phyloP scores from a whole-genome alignment of 1,140 invertebrate species.

The Drosophila pseudoobscura region DNA sequence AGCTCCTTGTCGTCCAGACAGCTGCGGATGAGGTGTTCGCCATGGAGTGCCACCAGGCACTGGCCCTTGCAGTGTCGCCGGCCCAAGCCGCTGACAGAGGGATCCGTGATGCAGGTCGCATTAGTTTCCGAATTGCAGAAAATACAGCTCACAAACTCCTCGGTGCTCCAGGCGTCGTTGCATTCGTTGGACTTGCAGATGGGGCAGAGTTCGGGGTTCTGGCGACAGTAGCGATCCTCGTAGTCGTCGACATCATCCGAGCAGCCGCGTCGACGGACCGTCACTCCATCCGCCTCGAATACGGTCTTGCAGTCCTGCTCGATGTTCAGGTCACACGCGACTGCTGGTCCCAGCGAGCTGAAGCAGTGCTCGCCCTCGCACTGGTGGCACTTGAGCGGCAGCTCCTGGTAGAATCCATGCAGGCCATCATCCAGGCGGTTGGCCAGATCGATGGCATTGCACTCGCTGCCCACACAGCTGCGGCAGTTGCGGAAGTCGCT shows the following conservation, averaged over 20 bases:
- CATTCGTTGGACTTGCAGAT: conserved; percentile 78
- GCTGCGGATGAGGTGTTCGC: conserved; percentile 50
- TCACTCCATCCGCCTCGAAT: conserved; percentile 56
- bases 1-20: conserved; percentile 75
- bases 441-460: conserved; percentile 69
- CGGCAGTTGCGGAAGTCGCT: conserved; percentile 65
- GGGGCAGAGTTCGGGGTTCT: conserved; percentile 57
- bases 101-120: conserved; percentile 48
- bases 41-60: conserved; percentile 64
- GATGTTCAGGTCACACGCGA: conserved; percentile 38
- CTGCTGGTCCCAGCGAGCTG: conserved; percentile 59
- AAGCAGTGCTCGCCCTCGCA: conserved; percentile 68
- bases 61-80: conserved; percentile 58
- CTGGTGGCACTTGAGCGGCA: conserved; percentile 66
- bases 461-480: conserved; percentile 60
- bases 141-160: conserved; percentile 57
- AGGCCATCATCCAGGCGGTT: conserved; percentile 63
- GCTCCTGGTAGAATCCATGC: conserved; percentile 64
- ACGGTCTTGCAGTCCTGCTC: conserved; percentile 77
- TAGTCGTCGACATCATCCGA: conserved; percentile 74
- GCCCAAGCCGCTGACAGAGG: conserved; percentile 13
- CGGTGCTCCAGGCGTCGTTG: conserved; percentile 62
- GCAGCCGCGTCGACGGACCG: conserved; percentile 66
- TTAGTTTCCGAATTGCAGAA: conserved; percentile 62
- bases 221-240: conserved; percentile 64